Conservation (phyloP, 2,113 vertebrate genomes). For the Gallinago undulata region DNA sequence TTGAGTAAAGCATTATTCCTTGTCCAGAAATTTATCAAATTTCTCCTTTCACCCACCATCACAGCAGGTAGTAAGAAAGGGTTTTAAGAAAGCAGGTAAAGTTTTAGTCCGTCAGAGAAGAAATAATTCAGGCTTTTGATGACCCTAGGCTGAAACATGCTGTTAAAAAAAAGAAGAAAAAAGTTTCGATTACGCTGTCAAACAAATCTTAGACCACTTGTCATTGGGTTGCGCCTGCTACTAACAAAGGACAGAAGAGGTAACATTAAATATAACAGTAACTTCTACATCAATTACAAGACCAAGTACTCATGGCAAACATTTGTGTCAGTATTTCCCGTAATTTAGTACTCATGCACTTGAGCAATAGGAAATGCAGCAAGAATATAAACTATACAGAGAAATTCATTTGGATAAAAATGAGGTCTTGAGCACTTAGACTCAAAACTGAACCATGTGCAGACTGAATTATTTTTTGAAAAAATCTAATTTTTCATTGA, state of each 20-base stretch:
- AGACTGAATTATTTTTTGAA: background rate
- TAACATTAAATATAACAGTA: background rate
- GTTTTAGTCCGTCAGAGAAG: background rate
- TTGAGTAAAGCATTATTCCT: background rate
- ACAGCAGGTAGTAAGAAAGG: background rate
- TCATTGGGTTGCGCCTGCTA: background rate
- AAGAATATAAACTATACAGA: background rate
- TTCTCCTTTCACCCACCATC: background rate
- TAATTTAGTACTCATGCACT: background rate
- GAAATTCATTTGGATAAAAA: background rate
- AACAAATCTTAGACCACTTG: background rate
- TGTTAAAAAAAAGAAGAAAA: background rate
- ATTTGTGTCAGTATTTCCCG: background rate
- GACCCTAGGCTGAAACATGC: background rate
- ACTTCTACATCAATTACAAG: background rate
- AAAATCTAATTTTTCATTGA: background rate
- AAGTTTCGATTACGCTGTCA: background rate
- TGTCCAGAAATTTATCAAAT: background rate
- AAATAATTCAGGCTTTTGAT: background rate
- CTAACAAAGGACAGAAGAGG: background rate
- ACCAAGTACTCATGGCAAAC: background rate
- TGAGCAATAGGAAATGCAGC: background rate
- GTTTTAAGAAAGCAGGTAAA: background rate
- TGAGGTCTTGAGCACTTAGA: background rate
- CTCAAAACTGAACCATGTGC: background rate